A percentile compares a stretch with the other conserved stretches of the same genome.
These are phyloP conservation scores for Prosapia bicincta DNA, from an alignment of 2,888 invertebrate genomes.

Conservation along the genomic window DNA sequence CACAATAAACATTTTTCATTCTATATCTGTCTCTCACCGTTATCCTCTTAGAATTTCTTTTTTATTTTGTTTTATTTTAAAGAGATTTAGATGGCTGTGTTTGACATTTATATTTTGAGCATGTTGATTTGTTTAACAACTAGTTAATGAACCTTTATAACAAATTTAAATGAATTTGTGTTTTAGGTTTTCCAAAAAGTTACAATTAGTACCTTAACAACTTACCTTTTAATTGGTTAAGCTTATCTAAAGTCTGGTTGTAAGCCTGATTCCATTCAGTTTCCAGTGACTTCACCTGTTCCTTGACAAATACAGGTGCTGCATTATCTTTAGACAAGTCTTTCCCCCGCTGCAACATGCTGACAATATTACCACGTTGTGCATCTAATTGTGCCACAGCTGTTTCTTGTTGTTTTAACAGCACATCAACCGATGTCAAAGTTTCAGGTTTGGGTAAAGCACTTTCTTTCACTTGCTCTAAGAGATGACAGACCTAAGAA, in stretches of 20 bases:
- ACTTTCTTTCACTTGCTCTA: slow-evolving; percentile 70
- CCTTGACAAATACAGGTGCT: slow-evolving; percentile 81
- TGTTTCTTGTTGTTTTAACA: slow-evolving; percentile 78
- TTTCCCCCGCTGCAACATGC: slow-evolving; percentile 87
- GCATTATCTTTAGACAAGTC: slow-evolving; percentile 82
- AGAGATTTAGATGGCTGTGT: too few relatives aligned
- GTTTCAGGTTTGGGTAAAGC: slow-evolving; percentile 55
- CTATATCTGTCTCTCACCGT: too few relatives aligned
- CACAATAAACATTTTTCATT: too few relatives aligned
- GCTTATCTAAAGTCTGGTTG: slow-evolving; percentile 74
- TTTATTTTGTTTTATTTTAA: too few relatives aligned
- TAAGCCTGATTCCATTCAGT: slow-evolving; percentile 85
- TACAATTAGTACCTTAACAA: not conserved
- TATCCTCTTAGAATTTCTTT: too few relatives aligned
- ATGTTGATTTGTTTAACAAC: too few relatives aligned
- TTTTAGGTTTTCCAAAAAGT: too few relatives aligned
- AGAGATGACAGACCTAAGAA: slow-evolving; percentile 49
- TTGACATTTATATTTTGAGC: too few relatives aligned
- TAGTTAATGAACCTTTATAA: too few relatives aligned
- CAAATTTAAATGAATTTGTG: too few relatives aligned
- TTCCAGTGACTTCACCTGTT: slow-evolving; percentile 82
- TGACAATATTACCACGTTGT: slow-evolving; percentile 80
- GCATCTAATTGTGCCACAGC: slow-evolving; percentile 79
- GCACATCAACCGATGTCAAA: slow-evolving; percentile 67
- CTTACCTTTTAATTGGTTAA: slow-evolving; percentile 69